Base-by-base conservation (phyloP, 2,113 vertebrate species). In the Ageneiosus marmoratus region DNA sequence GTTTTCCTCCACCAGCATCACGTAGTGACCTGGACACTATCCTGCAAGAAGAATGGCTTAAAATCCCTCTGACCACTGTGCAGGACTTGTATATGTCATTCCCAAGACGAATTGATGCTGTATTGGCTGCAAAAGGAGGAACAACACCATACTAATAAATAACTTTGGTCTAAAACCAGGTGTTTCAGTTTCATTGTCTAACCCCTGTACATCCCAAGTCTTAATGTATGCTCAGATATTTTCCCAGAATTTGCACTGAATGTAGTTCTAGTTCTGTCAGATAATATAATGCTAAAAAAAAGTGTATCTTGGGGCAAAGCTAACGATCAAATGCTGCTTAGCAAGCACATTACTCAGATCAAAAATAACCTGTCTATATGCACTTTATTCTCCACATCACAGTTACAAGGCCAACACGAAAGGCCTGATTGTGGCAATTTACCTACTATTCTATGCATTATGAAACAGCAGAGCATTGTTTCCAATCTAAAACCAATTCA, bases 251-350 rank as follows among this genome's bases (percentile, higher is more conserved):
- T 53, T 44, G 77, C n/a, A n/a, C n/a, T n/a, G n/a, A n/a, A n/a
- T n/a, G n/a, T n/a, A n/a, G n/a, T n/a, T n/a, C n/a, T 63, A 76
- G 37, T 76, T 81, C 72, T 24, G 29, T 24, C 44, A 53, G 60
- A 24, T 29, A 9, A 51, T 77, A 48, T 81, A 41, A 67, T 60
- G 24, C 32, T n/a, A 41, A 41, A 41, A 75, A 58, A 84, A 62
- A 48, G 11, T 50, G 20, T 48, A 24, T 63, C 83, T 79, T 67
- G 50, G 55, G 83, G 77, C 76, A 50, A 79, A 70, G 37, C 60
- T 16, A 55, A 51, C 15, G 34, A 79, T 84, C 67, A 84, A 84
- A 84, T 37, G 63, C 53, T 22, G 67, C 60, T 79, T 60, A 65
- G 32, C 15, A 11, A 58, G 37, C 29, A 73, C 32, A 76, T n/a